These are phyloP conservation scores for Melanerpes aurifrons DNA, from an alignment of 2,113 vertebrate genomes.

Conservation along the genomic window DNA sequence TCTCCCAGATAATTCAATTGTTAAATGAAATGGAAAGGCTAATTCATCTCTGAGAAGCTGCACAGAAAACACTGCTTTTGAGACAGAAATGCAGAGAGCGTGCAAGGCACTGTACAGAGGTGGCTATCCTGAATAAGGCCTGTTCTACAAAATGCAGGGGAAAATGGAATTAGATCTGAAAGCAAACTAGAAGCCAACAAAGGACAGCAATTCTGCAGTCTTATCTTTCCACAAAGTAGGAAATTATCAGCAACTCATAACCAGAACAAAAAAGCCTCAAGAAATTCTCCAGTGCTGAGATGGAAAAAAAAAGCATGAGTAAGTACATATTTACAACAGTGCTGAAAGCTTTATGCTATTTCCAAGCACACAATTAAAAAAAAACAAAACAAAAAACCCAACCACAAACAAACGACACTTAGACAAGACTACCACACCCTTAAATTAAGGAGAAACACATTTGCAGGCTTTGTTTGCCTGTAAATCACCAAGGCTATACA, in stretches of 20 bases:
- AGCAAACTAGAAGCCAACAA: neutral
- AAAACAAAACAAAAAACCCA: neutral
- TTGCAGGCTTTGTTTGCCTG: neutral
- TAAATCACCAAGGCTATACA: neutral
- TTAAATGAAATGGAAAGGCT: neutral
- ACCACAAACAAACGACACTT: conserved; percentile 14
- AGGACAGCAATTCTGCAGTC: neutral
- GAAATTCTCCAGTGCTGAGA: neutral
- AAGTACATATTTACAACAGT: neutral
- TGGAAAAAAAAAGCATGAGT: neutral
- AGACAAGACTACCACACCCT: neutral
- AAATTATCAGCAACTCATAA: neutral
- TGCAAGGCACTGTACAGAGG: neutral
- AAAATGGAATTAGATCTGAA: neutral
- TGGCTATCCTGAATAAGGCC: neutral
- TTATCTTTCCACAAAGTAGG: neutral
- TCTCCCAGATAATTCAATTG: neutral
- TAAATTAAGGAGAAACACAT: neutral
- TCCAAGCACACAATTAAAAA: neutral
- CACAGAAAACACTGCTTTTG: neutral
- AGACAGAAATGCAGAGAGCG: neutral
- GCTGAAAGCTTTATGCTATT: neutral
- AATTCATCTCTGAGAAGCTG: neutral
- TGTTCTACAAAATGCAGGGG: neutral
- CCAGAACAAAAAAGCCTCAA: neutral